These are phyloP conservation scores for Chloropsis hardwickii DNA, from an alignment of 2,113 vertebrate genomes.

Conservation along the genomic window DNA sequence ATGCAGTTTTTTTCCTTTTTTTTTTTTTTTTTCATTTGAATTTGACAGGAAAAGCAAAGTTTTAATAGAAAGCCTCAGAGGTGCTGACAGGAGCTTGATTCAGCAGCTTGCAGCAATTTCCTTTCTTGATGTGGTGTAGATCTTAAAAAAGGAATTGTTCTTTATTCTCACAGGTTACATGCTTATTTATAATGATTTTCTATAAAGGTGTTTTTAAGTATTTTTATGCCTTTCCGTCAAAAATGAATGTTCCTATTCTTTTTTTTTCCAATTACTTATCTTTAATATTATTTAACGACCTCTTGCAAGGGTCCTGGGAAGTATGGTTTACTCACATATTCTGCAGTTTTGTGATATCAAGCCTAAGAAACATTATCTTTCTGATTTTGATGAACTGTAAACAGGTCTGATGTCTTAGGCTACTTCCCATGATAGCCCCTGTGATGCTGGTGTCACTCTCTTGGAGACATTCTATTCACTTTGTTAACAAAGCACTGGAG, in stretches of 20 bases:
- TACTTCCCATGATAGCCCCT: neutral
- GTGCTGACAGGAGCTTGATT: neutral
- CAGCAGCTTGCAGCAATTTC: neutral
- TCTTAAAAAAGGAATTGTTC: neutral
- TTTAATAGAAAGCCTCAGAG: neutral
- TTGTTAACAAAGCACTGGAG: neutral
- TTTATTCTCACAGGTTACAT: neutral
- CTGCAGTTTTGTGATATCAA: neutral
- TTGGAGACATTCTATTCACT: neutral
- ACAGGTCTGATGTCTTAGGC: neutral
- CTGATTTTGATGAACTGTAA: neutral
- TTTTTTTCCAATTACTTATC: neutral
- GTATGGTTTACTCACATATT: neutral
- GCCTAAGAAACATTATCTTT: neutral
- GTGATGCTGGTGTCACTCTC: neutral
- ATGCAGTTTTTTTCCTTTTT: rapidly evolving
- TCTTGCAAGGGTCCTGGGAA: neutral
- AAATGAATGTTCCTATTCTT: neutral
- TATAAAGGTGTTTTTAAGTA: neutral
- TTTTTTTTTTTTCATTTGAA: neutral
- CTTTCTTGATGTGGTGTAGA: neutral
- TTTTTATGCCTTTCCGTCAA: neutral
- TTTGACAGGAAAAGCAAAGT: neutral
- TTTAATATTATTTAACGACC: neutral
- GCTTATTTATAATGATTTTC: neutral